Evolutionary conservation across 1,140 invertebrate genomes (phyloP).

Genomic region (Planococcus citri): DNA sequence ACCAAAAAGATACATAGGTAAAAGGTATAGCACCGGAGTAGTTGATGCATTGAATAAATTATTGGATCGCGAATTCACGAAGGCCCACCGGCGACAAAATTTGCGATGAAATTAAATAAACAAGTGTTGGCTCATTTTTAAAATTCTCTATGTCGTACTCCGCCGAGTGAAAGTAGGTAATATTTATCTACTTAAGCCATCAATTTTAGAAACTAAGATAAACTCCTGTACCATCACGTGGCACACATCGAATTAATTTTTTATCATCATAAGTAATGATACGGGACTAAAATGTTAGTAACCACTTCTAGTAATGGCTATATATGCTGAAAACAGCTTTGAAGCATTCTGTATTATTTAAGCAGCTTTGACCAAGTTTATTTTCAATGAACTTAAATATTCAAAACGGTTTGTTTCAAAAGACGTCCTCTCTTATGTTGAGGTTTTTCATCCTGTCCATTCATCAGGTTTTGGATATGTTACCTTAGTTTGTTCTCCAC

Average conservation of each 20-base stretch:
- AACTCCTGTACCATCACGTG: neutral
- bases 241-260: neutral
- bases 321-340: constrained; percentile 7
- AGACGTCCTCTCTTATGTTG: neutral
- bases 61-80: neutral
- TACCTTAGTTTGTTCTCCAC: neutral
- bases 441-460: constrained; percentile 2
- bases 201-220: neutral
- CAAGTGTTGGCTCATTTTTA: neutral
- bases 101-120: neutral
- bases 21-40: too few species aligned
- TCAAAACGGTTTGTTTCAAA: neutral
- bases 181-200: neutral
- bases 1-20: too few species aligned
- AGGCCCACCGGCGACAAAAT: neutral
- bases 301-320: constrained; percentile 2
- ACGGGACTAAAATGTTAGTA: neutral
- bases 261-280: constrained; percentile 4
- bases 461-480: neutral
- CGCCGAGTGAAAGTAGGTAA: neutral
- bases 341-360: neutral
- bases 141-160: neutral
- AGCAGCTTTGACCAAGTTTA: constrained; percentile 6
- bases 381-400: constrained; percentile 8
- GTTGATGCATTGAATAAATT: neutral